Evolutionary conservation across 2,888 invertebrate species (phyloP), one percentile per base, ranked within the genome.

Genomic region (Fragum whitleyi): DNA sequence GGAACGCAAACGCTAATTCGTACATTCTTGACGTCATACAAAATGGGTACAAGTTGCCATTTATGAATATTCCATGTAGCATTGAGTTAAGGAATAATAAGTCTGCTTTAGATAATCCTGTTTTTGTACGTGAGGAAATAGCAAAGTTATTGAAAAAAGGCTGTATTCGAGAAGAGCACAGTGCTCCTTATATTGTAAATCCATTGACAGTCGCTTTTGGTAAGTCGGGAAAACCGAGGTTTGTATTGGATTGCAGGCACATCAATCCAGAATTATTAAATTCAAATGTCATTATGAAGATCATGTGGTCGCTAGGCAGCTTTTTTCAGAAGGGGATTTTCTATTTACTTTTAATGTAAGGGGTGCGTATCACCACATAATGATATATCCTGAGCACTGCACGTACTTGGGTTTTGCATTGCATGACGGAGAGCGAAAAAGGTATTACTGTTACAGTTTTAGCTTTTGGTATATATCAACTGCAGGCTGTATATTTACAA

Each of bases 371-470:
- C 81, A 77, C 23, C 70, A 74, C 32, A 32, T 69, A 19, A 57
- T 55, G 51, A 79, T 74, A 39, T 65, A 42, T 61, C 23, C 28
- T n/a, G 28, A 23, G 11, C 67, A 76, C 42, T 39, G 59, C 23
- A 75, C 57, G 36, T 67, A 68, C 69, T 29, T 72, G 0, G 42
- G 76, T 51, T 69, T 78, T 29, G 32, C 32, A 11, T 74, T 61
- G 78, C n/a, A 21, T n/a, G 9, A 2, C 32, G 28, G 61, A 29
- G 21, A 51, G 21, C 1, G n/a, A 1, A 57, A 9, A 55, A 21
- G 32, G 1, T 81, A 75, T 72, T 87, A 65, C 67, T 72, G 74
- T 1, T 87, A 79, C 59, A 28, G 84, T 81, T 53, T 57, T 86
- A 26, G 42, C 79, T 3, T 87, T 80, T 69, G 83, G 81, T n/a